A percentile compares a stretch with the other conserved stretches of the same genome.
Evolutionary conservation across 35 echinoderm and acorn worm species (phyloP).

Genomic region (Hemicentrotus pulcherrimus): DNA sequence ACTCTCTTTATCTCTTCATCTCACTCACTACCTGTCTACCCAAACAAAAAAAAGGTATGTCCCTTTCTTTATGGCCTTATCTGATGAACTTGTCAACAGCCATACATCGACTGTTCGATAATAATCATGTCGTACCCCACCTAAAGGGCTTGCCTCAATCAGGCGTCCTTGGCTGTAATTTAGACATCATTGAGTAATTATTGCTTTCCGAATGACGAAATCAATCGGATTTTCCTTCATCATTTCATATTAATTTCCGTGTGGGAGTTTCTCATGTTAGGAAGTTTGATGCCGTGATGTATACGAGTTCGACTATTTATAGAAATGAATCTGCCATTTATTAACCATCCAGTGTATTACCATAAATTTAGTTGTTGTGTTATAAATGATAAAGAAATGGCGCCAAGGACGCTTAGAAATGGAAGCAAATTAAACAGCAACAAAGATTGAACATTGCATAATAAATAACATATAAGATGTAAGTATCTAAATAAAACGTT

Average conservation of each 20-base stretch:
- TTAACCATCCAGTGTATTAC: no score
- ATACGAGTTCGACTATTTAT: not conserved
- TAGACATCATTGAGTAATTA: constrained; percentile 4
- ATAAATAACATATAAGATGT: no score
- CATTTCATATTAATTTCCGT: not conserved
- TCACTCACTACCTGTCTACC: no score
- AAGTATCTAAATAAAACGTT: no score
- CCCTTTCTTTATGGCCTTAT: not conserved
- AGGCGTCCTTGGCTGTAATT: not conserved
- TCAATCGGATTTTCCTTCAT: not conserved
- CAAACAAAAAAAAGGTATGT: no score
- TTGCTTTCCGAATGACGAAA: not conserved
- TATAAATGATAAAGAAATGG: no score
- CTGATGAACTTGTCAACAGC: not conserved
- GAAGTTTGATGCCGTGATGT: not conserved
- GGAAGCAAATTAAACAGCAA: no score
- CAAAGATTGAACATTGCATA: no score
- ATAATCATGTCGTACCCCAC: not conserved
- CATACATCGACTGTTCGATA: not conserved
- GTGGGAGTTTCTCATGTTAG: not conserved
- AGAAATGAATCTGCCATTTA: not conserved
- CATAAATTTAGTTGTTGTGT: no score
- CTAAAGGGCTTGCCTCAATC: not conserved
- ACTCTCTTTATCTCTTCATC: not conserved
- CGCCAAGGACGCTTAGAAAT: no score